Conservation (phyloP, 2,113 vertebrate species). For the Jaculus jaculus region DNA sequence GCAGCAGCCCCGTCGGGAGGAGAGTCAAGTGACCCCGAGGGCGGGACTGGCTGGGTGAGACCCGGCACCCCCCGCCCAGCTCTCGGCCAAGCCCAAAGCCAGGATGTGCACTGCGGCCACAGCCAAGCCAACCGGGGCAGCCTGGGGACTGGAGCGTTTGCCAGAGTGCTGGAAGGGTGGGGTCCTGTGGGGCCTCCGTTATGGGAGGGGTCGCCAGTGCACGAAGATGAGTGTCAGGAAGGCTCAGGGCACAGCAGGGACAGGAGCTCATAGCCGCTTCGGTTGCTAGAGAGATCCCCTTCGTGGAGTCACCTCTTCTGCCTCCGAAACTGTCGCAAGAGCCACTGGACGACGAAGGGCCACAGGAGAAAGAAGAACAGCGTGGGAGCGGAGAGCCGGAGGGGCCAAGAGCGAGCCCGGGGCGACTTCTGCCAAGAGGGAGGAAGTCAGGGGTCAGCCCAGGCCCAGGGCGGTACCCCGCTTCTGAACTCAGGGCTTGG, state of each 20-base stretch:
- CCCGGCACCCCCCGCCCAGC: background rate
- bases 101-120: background rate
- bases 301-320: constrained; percentile 83
- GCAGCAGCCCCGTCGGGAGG: background rate
- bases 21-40: constrained; percentile 42
- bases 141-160: background rate
- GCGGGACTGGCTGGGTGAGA: background rate
- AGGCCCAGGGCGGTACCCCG: background rate
- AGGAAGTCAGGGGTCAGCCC: constrained; percentile 32
- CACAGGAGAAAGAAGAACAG: constrained; percentile 93
- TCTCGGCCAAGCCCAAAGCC: background rate
- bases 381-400: constrained; percentile 81
- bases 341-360: constrained; percentile 93
- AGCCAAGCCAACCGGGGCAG: background rate
- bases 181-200: no score
- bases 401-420: constrained; percentile 62
- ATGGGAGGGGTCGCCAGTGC: no score
- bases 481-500: background rate
- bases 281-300: background rate
- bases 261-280: background rate
- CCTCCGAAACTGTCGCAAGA: constrained; percentile 87
- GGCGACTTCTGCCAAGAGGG: constrained; percentile 60
- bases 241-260: constrained; percentile 17
- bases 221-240: background rate
- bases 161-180: background rate